Conservation (phyloP, 1,140 invertebrate genomes). For the Drosophila carrolli region DNA sequence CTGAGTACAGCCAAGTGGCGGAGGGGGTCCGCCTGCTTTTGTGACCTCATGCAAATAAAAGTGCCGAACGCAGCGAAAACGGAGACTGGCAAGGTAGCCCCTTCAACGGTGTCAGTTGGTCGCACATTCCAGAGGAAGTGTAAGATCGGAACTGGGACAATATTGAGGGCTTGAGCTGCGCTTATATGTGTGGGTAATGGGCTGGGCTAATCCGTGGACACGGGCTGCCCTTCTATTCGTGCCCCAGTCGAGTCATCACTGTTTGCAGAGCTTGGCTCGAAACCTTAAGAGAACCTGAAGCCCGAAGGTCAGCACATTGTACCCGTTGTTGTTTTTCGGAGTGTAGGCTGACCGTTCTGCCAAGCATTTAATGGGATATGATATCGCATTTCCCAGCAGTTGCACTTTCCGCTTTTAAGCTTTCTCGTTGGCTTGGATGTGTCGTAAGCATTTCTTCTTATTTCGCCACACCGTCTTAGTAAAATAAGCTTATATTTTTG, state of each 20-base stretch:
- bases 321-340: not conserved
- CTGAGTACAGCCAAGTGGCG: conserved; percentile 12
- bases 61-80: conserved; percentile 15
- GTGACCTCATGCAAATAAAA: conserved; percentile 12
- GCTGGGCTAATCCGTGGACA: not conserved
- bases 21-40: conserved; percentile 7
- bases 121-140: not conserved
- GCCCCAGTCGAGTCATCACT: not conserved
- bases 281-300: conserved; percentile 9
- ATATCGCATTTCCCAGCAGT: conserved; percentile 55
- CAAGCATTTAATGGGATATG: conserved; percentile 36
- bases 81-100: conserved; percentile 9
- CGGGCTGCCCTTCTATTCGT: not conserved
- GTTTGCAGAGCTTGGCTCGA: not conserved
- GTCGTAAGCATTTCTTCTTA: conserved; percentile 45
- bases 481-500: too few relatives aligned
- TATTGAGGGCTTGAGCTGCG: not conserved
- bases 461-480: conserved; percentile 6
- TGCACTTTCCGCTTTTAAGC: conserved; percentile 40
- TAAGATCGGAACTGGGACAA: not conserved
- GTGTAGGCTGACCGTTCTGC: conserved; percentile 22
- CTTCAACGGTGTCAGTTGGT: conserved; percentile 12
- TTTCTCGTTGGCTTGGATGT: conserved; percentile 25
- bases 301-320: conserved; percentile 20
- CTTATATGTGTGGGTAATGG: not conserved